These are phyloP conservation scores for Cephus pygmeus DNA, from an alignment of 2,888 invertebrate genomes.

Conservation along the genomic window DNA sequence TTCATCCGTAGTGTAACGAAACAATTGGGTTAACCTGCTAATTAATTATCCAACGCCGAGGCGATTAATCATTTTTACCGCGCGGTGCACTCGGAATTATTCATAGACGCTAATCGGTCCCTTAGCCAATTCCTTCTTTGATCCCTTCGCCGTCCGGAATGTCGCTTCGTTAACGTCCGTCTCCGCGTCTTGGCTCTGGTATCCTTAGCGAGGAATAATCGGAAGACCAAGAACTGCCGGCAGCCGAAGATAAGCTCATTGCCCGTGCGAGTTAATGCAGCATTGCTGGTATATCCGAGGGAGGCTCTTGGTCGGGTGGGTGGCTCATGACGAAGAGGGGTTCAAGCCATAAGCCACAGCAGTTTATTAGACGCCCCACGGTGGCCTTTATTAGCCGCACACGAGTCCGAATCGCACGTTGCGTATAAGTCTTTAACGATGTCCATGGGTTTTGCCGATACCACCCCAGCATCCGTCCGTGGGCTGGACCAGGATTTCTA, in stretches of 20 bases:
- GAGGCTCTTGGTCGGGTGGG: neutral
- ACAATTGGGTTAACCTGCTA: neutral
- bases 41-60: neutral
- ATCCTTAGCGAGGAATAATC: neutral
- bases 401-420: neutral
- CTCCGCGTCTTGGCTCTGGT: neutral
- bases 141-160: neutral
- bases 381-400: conserved; percentile 56
- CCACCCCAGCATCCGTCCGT: neutral
- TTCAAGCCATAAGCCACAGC: conserved; percentile 35
- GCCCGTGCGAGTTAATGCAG: neutral
- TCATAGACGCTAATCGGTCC: neutral
- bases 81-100: neutral
- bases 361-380: conserved; percentile 58
- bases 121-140: neutral
- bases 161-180: neutral
- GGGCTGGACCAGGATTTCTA: neutral
- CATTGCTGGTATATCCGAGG: neutral
- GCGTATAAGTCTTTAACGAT: neutral
- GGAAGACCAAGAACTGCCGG: neutral
- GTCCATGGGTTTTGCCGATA: neutral
- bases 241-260: neutral
- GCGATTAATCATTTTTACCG: neutral
- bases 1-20: neutral
- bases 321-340: neutral